Conservation (phyloP, 2,888 invertebrate genomes). For the Agrotis exclamationis region DNA sequence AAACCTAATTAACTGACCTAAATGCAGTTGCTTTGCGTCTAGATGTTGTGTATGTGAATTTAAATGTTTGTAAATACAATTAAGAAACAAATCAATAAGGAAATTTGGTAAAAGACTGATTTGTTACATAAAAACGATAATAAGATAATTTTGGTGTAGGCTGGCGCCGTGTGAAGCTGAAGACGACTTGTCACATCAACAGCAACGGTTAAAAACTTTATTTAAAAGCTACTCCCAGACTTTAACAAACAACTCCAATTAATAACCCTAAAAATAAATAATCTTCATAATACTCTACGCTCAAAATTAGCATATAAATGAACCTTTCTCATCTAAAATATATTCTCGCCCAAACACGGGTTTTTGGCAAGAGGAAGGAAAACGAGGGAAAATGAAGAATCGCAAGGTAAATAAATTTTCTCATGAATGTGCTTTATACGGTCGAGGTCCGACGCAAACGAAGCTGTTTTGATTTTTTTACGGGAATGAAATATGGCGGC, state of each 20-base stretch:
- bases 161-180: too few relatives aligned
- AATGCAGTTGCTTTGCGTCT: too few relatives aligned
- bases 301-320: conserved; percentile 45
- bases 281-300: conserved; percentile 25
- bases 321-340: conserved; percentile 26
- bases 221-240: neutral
- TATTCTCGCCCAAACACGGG: conserved; percentile 23
- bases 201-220: neutral
- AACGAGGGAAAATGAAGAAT: conserved; percentile 2
- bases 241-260: neutral
- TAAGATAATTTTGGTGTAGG: too few relatives aligned
- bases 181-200: too few relatives aligned
- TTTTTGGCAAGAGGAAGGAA: conserved; percentile 1
- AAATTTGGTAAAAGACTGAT: too few relatives aligned
- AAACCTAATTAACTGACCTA: too few relatives aligned
- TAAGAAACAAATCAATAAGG: too few relatives aligned
- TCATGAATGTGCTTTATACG: conserved; percentile 25
- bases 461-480: conserved; percentile 28
- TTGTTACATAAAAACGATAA: too few relatives aligned
- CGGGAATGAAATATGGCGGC: conserved; percentile 31
- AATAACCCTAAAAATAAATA: conserved; percentile 17
- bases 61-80: too few relatives aligned
- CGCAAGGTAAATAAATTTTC: conserved; percentile 29
- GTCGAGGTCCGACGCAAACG: conserved; percentile 6
- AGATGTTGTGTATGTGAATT: too few relatives aligned